Conservation (phyloP, 2,888 invertebrate species). For the Apamea anceps region DNA sequence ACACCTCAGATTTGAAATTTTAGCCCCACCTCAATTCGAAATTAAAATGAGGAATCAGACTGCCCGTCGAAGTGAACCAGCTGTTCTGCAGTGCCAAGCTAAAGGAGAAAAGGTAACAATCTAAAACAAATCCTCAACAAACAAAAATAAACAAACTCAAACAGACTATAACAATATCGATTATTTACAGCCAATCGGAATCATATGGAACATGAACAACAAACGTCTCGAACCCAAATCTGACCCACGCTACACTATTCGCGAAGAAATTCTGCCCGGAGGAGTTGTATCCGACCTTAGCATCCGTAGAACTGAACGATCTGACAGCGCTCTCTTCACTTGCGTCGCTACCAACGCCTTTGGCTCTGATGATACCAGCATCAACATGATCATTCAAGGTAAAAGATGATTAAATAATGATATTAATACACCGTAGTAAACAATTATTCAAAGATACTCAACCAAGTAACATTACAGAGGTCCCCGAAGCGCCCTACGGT, state of each 20-base stretch:
- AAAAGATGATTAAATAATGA: constrained; percentile 54
- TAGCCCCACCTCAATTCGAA: constrained; percentile 98
- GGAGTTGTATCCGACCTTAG: constrained; percentile 97
- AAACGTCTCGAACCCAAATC: constrained; percentile 97
- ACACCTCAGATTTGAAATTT: constrained; percentile 76
- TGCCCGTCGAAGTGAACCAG: constrained; percentile 96
- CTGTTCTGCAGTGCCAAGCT: constrained; percentile 97
- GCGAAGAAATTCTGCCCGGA: constrained; percentile 96
- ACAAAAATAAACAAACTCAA: background rate
- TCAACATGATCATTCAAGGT: constrained; percentile 98
- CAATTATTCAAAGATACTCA: constrained; percentile 21
- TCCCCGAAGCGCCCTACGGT: constrained; percentile 97
- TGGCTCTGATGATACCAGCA: constrained; percentile 98
- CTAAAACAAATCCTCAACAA: too few species aligned
- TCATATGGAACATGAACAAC: constrained; percentile 98
- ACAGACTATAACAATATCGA: background rate
- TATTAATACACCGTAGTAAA: background rate
- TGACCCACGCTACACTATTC: constrained; percentile 95
- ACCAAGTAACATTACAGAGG: constrained; percentile 90
- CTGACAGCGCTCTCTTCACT: constrained; percentile 96
- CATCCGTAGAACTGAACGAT: constrained; percentile 96
- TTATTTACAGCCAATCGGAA: constrained; percentile 93
- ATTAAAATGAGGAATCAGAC: constrained; percentile 98
- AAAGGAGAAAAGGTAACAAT: constrained; percentile 94
- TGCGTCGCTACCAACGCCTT: constrained; percentile 98